Conservation (phyloP, 2,113 vertebrate species). For the Hirundichthys speculiger region DNA sequence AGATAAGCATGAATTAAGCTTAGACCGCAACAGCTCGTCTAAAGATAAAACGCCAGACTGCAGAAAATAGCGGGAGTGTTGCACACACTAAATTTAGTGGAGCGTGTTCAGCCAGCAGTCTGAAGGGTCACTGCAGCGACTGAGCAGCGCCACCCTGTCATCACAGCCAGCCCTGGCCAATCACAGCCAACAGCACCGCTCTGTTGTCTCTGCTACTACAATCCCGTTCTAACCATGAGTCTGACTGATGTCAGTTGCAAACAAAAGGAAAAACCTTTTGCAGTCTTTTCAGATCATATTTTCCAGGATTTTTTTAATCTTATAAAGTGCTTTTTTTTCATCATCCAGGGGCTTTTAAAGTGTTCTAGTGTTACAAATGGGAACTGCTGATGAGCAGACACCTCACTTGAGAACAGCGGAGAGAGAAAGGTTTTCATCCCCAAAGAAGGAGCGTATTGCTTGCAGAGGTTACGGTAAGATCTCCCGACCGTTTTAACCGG, state of each 20-base stretch:
- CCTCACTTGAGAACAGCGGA: too few relatives aligned
- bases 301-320: too few relatives aligned
- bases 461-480: too few relatives aligned
- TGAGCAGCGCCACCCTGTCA: constrained; percentile 14
- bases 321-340: too few relatives aligned
- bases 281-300: neutral
- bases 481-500: neutral
- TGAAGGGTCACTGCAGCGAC: neutral
- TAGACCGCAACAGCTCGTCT: constrained; percentile 3
- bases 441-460: neutral
- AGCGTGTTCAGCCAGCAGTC: constrained; percentile 3
- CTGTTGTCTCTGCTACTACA: too few relatives aligned
- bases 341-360: too few relatives aligned
- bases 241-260: neutral
- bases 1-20: constrained; percentile 30
- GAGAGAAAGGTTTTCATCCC: too few relatives aligned
- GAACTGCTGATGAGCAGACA: too few relatives aligned
- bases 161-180: constrained; percentile 5
- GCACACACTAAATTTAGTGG: constrained; percentile 11
- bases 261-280: neutral
- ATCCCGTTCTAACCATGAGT: too few relatives aligned
- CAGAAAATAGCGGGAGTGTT: neutral
- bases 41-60: constrained; percentile 24
- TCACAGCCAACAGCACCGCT: constrained; percentile 2
- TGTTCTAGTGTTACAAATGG: too few relatives aligned